Evolutionary conservation across 2,888 invertebrate genomes (phyloP).

Genomic region (Thymelicus lineola): DNA sequence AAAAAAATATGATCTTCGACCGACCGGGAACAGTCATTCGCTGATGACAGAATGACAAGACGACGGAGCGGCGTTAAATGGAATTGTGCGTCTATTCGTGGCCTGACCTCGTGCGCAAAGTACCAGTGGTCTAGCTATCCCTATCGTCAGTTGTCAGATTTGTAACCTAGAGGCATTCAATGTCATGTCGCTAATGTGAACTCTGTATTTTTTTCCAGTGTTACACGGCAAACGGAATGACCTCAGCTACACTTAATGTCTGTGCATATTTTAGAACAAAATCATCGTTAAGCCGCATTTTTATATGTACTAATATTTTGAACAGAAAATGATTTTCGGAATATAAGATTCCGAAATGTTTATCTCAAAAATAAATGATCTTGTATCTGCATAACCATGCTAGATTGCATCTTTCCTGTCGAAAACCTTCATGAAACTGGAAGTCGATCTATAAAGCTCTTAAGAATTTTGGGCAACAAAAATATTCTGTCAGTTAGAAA

Average conservation of each 20-base stretch:
- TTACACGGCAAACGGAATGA: conserved; percentile 7
- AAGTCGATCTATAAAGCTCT: no score
- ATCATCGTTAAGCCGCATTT: no score
- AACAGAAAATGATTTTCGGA: no score
- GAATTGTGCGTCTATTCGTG: conserved; percentile 50
- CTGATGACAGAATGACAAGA: conserved; percentile 14
- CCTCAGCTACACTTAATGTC: background rate
- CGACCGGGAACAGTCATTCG: conserved; percentile 9
- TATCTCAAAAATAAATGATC: no score
- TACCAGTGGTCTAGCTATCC: conserved; percentile 49
- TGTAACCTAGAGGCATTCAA: conserved; percentile 47
- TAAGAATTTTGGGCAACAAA: no score
- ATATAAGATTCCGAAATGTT: no score
- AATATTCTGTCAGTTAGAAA: no score
- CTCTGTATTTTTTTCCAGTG: conserved; percentile 9
- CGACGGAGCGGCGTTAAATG: background rate
- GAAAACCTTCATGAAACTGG: no score
- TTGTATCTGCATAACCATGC: no score
- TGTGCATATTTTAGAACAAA: no score
- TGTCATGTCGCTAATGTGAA: conserved; percentile 43
- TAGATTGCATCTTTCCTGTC: no score
- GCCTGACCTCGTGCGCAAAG: conserved; percentile 51
- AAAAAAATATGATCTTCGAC: background rate
- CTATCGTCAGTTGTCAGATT: conserved; percentile 56
- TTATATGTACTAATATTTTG: no score